A percentile compares a stretch with the other conserved stretches of the same genome.
These are phyloP conservation scores for Yoshiicerus persimilis DNA, from an alignment of 1,140 invertebrate species.

Conservation along the genomic window DNA sequence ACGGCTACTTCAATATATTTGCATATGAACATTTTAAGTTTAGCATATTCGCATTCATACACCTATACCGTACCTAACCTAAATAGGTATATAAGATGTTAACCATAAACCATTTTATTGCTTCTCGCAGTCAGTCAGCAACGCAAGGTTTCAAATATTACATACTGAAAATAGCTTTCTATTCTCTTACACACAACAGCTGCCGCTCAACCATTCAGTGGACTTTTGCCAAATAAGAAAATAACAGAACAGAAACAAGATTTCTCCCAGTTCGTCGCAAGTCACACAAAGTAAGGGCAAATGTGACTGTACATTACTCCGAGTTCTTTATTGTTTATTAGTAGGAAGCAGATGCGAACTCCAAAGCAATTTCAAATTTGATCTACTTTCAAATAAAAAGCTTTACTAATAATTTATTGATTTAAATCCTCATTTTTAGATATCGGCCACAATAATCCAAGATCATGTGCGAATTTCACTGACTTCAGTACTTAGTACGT, in stretches of 20 bases:
- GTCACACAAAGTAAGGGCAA: not conserved
- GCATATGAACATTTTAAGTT: no score
- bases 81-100: not conserved
- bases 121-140: not conserved
- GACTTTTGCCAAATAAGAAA: not conserved
- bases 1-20: no score
- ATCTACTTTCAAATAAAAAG: not conserved
- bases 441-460: no score
- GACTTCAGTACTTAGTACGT: no score
- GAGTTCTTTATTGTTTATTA: not conserved
- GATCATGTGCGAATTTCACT: no score
- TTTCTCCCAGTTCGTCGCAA: not conserved
- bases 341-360: not conserved
- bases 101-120: not conserved
- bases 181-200: not conserved
- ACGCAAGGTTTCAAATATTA: not conserved
- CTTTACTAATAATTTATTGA: no score
- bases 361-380: not conserved
- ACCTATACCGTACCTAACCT: not conserved
- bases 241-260: not conserved
- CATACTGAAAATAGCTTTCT: not conserved
- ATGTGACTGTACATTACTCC: not conserved
- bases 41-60: not conserved
- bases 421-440: no score
- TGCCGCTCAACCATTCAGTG: not conserved